Conservation (phyloP, 2,113 vertebrate genomes). For the Periophthalmodon schlosseri region DNA sequence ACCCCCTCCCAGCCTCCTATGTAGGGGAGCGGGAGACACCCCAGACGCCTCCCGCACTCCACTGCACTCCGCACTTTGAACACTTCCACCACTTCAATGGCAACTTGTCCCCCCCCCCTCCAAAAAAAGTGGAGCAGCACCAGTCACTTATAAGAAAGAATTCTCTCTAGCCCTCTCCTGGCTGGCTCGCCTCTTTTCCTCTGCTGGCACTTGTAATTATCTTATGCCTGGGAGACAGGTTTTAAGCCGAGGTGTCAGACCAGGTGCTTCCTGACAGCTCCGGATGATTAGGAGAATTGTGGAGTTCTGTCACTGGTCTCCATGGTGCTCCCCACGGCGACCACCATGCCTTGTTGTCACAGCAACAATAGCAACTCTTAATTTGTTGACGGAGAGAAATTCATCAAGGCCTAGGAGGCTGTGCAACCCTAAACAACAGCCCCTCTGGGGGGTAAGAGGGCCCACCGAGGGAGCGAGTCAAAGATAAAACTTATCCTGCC, state of each 20-base stretch:
- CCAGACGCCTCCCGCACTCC: slow-evolving; percentile 69
- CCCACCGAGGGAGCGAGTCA: slow-evolving; percentile 50
- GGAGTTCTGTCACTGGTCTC: slow-evolving; percentile 75
- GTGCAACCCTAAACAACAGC: slow-evolving; percentile 71
- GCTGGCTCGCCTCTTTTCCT: slow-evolving; percentile 57
- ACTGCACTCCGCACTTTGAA: slow-evolving; percentile 69
- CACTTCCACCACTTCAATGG: slow-evolving; percentile 73
- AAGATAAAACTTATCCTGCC: slow-evolving; percentile 66
- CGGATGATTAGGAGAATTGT: slow-evolving; percentile 77
- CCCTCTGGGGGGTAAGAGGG: slow-evolving; percentile 62
- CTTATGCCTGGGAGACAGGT: slow-evolving; percentile 80
- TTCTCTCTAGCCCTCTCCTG: slow-evolving; percentile 64
- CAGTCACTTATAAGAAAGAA: slow-evolving; percentile 70
- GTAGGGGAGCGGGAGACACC: slow-evolving; percentile 69
- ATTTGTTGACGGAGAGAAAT: slow-evolving; percentile 75
- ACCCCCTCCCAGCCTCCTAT: slow-evolving; percentile 69
- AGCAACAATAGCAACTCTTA: slow-evolving; percentile 75
- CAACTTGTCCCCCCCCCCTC: slow-evolving; percentile 54
- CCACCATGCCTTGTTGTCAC: slow-evolving; percentile 73
- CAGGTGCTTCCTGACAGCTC: slow-evolving; percentile 78
- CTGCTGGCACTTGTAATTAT: slow-evolving; percentile 79
- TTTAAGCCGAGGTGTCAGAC: slow-evolving; percentile 80
- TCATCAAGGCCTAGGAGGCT: slow-evolving; percentile 69
- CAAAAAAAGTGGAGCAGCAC: slow-evolving; percentile 61
- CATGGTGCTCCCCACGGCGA: slow-evolving; percentile 73